Evolutionary conservation across 2,113 vertebrate genomes (phyloP).

Genomic region (Protobothrops flavoviridis): DNA sequence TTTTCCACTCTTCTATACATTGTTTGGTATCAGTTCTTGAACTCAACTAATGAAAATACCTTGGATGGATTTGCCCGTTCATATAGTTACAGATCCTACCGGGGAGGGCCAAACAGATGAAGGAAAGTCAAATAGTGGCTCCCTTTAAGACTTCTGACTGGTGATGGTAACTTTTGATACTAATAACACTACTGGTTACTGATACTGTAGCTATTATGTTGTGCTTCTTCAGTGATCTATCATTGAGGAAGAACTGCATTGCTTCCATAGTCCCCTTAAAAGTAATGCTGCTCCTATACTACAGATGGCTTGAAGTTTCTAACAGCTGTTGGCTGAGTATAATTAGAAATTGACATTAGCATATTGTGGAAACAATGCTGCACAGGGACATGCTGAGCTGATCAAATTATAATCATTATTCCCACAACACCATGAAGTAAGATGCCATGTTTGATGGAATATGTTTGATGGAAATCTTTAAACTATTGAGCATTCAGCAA

Average conservation of each 20-base stretch:
- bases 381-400: background rate
- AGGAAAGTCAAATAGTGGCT: background rate
- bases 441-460: background rate
- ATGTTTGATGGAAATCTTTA: no score
- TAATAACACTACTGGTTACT: background rate
- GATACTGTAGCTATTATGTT: background rate
- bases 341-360: background rate
- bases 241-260: background rate
- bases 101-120: background rate
- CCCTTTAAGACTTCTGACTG: background rate
- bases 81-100: background rate
- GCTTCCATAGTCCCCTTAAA: background rate
- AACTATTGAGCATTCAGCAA: no score
- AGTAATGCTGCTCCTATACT: background rate
- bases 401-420: background rate
- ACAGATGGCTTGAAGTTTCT: background rate
- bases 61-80: background rate
- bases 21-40: background rate
- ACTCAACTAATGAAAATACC: background rate
- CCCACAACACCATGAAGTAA: background rate
- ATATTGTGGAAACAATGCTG: background rate
- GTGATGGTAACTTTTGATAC: background rate
- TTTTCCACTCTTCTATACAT: background rate
- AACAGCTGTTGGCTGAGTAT: background rate
- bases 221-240: background rate